phyloP scores from a whole-genome alignment of 2,113 vertebrate genomes.

The Labeo rohita region DNA sequence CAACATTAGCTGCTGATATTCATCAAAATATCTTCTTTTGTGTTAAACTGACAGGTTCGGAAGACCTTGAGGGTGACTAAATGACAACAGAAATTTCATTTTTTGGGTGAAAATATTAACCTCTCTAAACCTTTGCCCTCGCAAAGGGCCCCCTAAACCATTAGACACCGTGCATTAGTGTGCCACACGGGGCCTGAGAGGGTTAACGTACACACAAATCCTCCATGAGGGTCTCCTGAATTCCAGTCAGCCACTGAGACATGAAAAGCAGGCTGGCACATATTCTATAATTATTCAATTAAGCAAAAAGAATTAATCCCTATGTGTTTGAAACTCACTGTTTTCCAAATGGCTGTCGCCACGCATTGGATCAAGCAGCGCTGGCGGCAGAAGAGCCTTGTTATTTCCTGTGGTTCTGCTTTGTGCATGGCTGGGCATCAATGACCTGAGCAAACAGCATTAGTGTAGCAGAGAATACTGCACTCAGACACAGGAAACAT shows the following conservation, averaged over 20 bases:
- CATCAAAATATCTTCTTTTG: neutral
- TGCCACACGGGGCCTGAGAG: neutral
- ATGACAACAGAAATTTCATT: neutral
- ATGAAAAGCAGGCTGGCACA: constrained; percentile 42
- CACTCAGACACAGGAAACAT: constrained; percentile 28
- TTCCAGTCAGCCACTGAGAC: constrained; percentile 23
- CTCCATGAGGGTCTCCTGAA: constrained; percentile 20
- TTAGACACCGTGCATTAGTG: neutral
- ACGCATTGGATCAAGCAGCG: constrained; percentile 34
- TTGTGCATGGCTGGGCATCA: constrained; percentile 34
- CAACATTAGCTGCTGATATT: too few relatives aligned
- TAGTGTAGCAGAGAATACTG: constrained; percentile 23
- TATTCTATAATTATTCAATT: constrained; percentile 49
- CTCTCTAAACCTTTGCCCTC: neutral
- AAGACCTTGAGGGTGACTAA: neutral
- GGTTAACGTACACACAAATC: neutral
- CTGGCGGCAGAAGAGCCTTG: constrained; percentile 39
- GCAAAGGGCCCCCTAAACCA: neutral
- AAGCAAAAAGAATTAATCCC: constrained; percentile 51
- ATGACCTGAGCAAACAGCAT: constrained; percentile 34
- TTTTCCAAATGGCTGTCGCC: constrained; percentile 44
- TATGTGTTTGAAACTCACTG: constrained; percentile 38
- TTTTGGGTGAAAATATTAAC: neutral
- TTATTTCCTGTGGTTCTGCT: constrained; percentile 37
- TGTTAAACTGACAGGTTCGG: neutral